Percentiles rank a stretch among this genome's conserved stretches.
These are phyloP conservation scores for Saguinus imperator DNA, from an alignment of 2,113 vertebrate species.

Conservation along the genomic window DNA sequence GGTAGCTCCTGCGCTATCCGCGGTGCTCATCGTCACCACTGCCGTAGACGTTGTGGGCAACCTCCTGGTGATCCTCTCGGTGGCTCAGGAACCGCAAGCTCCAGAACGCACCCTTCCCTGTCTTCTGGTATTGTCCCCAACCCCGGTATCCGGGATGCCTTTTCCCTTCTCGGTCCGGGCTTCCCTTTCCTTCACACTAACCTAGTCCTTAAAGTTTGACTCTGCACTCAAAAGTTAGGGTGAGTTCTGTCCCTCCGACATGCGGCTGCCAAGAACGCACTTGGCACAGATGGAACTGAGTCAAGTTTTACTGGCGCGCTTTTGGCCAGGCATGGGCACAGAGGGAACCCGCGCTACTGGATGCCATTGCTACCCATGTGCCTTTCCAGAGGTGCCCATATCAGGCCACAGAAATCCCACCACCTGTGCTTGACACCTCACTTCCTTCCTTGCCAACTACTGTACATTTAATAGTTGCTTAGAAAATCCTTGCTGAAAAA, in stretches of 20 bases:
- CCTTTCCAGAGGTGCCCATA: background rate
- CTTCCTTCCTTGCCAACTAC: background rate
- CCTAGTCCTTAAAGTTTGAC: background rate
- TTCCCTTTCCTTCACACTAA: background rate
- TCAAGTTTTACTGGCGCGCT: background rate
- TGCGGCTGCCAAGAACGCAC: accelerated
- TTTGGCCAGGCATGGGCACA: background rate
- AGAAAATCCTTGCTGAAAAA: background rate
- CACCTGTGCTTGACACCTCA: background rate
- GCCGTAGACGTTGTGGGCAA: slow-evolving; percentile 91
- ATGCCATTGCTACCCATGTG: background rate
- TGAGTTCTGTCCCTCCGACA: accelerated
- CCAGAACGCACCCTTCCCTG: slow-evolving; percentile 80
- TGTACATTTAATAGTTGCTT: background rate
- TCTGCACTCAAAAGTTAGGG: background rate
- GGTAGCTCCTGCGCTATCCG: slow-evolving; percentile 88
- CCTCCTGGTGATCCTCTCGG: slow-evolving; percentile 90
- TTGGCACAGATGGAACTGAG: accelerated
- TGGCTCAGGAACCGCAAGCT: slow-evolving; percentile 92
- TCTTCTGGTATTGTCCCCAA: accelerated
- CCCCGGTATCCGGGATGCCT: accelerated
- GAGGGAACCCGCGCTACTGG: accelerated
- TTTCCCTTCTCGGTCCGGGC: accelerated
- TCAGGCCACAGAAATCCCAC: background rate
- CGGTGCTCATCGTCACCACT: slow-evolving; percentile 92